Conservation (phyloP, 1,140 invertebrate genomes). For the Lycorma delicatula region DNA sequence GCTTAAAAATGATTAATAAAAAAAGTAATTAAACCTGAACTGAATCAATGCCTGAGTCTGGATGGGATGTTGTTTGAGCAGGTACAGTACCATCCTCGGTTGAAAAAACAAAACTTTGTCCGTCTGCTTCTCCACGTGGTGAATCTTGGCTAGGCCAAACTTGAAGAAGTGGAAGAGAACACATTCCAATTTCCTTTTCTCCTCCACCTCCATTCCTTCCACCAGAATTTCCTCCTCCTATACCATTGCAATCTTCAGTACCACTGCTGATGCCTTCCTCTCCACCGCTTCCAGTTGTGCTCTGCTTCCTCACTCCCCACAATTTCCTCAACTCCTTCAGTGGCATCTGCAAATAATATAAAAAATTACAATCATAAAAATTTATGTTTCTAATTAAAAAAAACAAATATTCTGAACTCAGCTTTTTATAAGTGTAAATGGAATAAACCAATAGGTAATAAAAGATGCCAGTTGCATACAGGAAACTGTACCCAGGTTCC, state of each 20-base stretch:
- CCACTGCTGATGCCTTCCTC: neutral
- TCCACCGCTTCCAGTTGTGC: slow-evolving; percentile 13
- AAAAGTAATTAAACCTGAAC: slow-evolving; percentile 54
- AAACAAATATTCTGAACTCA: too few species aligned
- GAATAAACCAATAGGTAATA: too few species aligned
- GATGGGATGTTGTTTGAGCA: slow-evolving; percentile 27
- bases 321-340: slow-evolving; percentile 21
- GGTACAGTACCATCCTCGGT: slow-evolving; percentile 32
- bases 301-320: slow-evolving; percentile 20
- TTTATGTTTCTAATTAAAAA: too few species aligned
- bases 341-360: slow-evolving; percentile 16
- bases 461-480: too few species aligned
- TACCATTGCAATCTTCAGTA: neutral
- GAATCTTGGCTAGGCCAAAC: slow-evolving; percentile 52
- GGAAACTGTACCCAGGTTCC: too few species aligned
- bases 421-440: too few species aligned
- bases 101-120: slow-evolving; percentile 56
- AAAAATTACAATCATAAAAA: neutral
- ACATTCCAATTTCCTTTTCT: neutral
- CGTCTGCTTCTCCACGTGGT: slow-evolving; percentile 54
- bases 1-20: too few species aligned
- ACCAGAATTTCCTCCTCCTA: neutral
- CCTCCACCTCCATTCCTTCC: neutral
- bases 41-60: slow-evolving; percentile 59
- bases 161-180: slow-evolving; percentile 26